These are phyloP conservation scores for Drosophila acutilabella DNA, from an alignment of 2,888 invertebrate genomes.

Conservation along the genomic window DNA sequence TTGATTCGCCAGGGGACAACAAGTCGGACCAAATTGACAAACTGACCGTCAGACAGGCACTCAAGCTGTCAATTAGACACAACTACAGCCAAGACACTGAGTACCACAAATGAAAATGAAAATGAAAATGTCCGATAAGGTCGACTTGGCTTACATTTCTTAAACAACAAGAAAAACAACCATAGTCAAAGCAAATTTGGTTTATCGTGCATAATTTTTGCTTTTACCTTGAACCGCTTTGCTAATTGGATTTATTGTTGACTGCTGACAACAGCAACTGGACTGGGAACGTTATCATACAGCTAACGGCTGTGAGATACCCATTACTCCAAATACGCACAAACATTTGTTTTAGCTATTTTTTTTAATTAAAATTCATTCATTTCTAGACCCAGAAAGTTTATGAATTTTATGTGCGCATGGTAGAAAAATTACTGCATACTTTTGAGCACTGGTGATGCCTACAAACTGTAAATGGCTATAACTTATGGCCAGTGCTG, in stretches of 20 bases:
- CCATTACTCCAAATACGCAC: not conserved
- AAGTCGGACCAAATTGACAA: constrained; percentile 1
- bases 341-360: not conserved
- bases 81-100: constrained; percentile 22
- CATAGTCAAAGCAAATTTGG: constrained; percentile 44
- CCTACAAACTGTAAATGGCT: too few species aligned
- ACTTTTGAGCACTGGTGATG: not conserved
- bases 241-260: constrained; percentile 78
- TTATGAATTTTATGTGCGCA: not conserved
- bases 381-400: too few species aligned
- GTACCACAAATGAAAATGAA: constrained; percentile 18
- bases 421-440: not conserved
- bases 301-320: too few species aligned
- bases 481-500: too few species aligned
- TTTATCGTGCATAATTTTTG: constrained; percentile 66
- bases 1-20: constrained; percentile 48
- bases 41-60: constrained; percentile 32
- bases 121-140: constrained; percentile 59
- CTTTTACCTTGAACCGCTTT: constrained; percentile 67
- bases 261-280: constrained; percentile 66
- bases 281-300: not conserved
- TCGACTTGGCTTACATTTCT: constrained; percentile 47
- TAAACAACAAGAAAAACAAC: constrained; percentile 13
- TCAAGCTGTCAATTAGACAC: constrained; percentile 58
- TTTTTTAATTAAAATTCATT: too few species aligned